Evolutionary conservation across 2,113 vertebrate genomes (phyloP).

Genomic region (Lepidothrix coronata): DNA sequence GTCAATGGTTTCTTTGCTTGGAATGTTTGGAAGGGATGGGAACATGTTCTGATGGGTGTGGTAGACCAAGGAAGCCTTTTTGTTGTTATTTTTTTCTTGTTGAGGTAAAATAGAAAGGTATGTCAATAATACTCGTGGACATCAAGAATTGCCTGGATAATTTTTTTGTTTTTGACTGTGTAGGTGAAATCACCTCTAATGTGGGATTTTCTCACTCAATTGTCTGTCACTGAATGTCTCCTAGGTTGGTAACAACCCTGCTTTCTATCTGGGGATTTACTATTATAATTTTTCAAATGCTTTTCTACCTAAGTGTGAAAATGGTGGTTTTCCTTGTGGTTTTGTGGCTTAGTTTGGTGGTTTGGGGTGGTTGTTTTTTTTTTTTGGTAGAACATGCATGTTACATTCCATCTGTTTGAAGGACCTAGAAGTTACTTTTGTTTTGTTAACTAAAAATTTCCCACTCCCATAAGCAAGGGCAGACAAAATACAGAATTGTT

Average conservation of each 20-base stretch:
- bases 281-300: neutral
- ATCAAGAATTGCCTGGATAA: rapidly evolving
- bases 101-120: neutral
- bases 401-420: neutral
- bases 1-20: neutral
- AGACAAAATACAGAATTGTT: neutral
- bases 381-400: neutral
- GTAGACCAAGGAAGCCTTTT: neutral
- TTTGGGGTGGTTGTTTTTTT: neutral
- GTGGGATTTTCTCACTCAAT: neutral
- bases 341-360: neutral
- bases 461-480: neutral
- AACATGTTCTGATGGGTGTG: neutral
- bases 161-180: neutral
- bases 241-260: neutral
- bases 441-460: neutral
- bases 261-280: neutral
- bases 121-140: neutral
- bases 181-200: neutral
- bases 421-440: neutral
- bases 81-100: neutral
- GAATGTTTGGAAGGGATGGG: neutral
- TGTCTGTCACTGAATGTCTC: neutral
- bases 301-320: neutral
- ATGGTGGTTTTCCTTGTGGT: neutral